Percentiles rank a stretch among this genome's conserved stretches.
Evolutionary conservation across 23 tunicate species (phyloP).

Genomic region (Trididemnum miniatum): DNA sequence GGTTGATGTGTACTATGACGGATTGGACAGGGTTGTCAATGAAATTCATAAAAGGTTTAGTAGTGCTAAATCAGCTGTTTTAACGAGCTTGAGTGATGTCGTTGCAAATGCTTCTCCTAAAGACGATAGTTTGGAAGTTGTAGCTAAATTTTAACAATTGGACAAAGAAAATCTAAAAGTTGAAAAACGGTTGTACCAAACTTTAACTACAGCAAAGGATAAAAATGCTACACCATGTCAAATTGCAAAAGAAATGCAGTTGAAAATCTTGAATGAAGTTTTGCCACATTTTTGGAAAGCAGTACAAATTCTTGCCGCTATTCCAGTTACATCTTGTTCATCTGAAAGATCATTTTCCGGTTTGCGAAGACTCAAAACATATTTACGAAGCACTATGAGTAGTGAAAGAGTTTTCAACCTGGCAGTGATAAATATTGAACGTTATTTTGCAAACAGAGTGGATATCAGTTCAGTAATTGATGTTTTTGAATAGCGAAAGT

Average conservation of each 20-base stretch:
- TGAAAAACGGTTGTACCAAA: constrained; percentile 6
- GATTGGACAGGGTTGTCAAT: constrained; percentile 1
- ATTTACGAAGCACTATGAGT: constrained; percentile 11
- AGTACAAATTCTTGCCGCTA: constrained; percentile 5
- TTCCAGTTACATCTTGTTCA: constrained; percentile 29
- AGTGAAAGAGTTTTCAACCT: constrained; percentile 13
- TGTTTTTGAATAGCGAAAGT: constrained; percentile 14
- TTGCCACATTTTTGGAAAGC: constrained; percentile 22
- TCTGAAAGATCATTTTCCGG: constrained; percentile 33
- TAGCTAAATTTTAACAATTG: not conserved
- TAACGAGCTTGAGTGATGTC: not conserved
- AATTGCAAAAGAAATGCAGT: not conserved
- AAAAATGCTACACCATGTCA: not conserved
- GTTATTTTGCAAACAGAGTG: too few species aligned
- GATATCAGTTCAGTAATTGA: constrained; percentile 5
- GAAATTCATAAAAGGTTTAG: constrained; percentile 9
- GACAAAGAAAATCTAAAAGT: not conserved
- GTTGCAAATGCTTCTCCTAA: not conserved
- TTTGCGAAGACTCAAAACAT: constrained; percentile 33
- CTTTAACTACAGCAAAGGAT: not conserved
- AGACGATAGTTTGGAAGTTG: constrained; percentile 16
- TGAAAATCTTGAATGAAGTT: not conserved
- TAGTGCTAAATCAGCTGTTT: not conserved
- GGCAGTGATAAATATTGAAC: constrained; percentile 18
- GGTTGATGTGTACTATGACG: constrained; percentile 12